Conservation (phyloP, 1,140 invertebrate genomes). For the Megalopta genalis region DNA sequence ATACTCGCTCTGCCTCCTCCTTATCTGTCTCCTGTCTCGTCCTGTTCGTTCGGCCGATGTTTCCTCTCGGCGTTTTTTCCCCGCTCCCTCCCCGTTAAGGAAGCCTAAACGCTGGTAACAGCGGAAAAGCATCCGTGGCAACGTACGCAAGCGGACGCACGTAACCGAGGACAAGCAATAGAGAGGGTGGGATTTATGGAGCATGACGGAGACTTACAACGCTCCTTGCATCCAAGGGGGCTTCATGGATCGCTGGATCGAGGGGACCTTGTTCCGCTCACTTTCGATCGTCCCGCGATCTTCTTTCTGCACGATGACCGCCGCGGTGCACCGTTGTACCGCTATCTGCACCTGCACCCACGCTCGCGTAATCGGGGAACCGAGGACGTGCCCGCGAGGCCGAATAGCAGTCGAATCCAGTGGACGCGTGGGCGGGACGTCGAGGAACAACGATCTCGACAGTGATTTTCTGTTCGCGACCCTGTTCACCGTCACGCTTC, state of each 20-base stretch:
- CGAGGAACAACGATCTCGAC: too few relatives aligned
- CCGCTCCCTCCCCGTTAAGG: not conserved
- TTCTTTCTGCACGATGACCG: slow-evolving; percentile 30
- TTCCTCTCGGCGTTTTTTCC: slow-evolving; percentile 12
- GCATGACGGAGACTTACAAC: slow-evolving; percentile 66
- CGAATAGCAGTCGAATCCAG: slow-evolving; percentile 18
- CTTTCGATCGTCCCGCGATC: slow-evolving; percentile 56
- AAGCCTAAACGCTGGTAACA: slow-evolving; percentile 37
- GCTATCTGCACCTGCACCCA: slow-evolving; percentile 56
- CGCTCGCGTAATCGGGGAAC: slow-evolving; percentile 51
- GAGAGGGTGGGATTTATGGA: slow-evolving; percentile 64
- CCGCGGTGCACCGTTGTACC: slow-evolving; percentile 2
- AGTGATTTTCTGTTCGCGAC: too few relatives aligned
- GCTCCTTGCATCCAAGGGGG: slow-evolving; percentile 54
- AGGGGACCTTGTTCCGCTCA: slow-evolving; percentile 54
- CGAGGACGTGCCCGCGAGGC: slow-evolving; percentile 27
- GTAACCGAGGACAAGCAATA: slow-evolving; percentile 49
- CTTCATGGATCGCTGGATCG: slow-evolving; percentile 65
- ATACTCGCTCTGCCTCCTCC: slow-evolving; percentile 35
- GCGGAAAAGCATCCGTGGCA: slow-evolving; percentile 42
- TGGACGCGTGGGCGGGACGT: slow-evolving; percentile 11
- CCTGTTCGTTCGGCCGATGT: slow-evolving; percentile 7
- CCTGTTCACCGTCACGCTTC: too few relatives aligned
- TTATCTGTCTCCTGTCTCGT: slow-evolving; percentile 36
- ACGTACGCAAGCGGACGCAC: slow-evolving; percentile 27